Evolutionary conservation across 2,888 invertebrate genomes (phyloP).

Genomic region (Deilephila porcellus): DNA sequence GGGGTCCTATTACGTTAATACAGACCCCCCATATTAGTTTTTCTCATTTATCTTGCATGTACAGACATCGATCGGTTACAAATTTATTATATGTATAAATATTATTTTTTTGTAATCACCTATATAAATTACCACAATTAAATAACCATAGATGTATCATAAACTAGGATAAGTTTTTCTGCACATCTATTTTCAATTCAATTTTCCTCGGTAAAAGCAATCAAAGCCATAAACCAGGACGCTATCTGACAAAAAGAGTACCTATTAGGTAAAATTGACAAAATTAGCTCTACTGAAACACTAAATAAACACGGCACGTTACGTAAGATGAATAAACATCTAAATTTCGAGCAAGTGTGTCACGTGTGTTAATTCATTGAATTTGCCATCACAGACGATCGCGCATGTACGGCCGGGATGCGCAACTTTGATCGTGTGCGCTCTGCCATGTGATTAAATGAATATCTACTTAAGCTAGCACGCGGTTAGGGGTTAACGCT

Average conservation of each 20-base stretch:
- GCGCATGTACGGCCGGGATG: conserved; percentile 63
- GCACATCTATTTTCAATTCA: no score
- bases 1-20: no score
- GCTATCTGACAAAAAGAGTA: not conserved
- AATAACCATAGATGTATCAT: no score
- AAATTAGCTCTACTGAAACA: not conserved
- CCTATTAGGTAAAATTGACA: not conserved
- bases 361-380: conserved; percentile 76
- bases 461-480: conserved; percentile 62
- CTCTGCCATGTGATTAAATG: conserved; percentile 77
- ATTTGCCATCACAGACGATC: conserved; percentile 71
- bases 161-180: no score
- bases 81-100: no score
- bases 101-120: no score
- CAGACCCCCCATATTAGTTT: no score
- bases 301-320: conserved; percentile 35
- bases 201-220: no score
- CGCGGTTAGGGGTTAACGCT: conserved; percentile 51
- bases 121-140: no score
- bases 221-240: not conserved
- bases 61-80: no score
- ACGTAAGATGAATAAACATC: conserved; percentile 38
- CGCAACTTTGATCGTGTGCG: conserved; percentile 78
- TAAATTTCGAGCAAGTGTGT: conserved; percentile 66
- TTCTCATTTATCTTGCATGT: no score